Percentiles rank a stretch among this genome's conserved stretches.
Evolutionary conservation across 2,888 invertebrate genomes (phyloP).

Genomic region (Deilephila porcellus): DNA sequence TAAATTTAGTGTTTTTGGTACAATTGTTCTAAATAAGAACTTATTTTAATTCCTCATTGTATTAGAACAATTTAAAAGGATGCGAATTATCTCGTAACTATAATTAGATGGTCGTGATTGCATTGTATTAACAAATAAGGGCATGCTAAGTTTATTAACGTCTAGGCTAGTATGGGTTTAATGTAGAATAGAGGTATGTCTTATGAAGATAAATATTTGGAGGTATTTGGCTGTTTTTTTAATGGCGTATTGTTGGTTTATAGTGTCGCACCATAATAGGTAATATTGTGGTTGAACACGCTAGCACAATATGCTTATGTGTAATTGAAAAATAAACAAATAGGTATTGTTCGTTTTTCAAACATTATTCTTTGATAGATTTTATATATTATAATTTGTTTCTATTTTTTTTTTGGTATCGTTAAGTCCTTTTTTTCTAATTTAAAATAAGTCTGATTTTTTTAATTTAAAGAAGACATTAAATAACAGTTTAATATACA

Average conservation of each 20-base stretch:
- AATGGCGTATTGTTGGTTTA: neutral
- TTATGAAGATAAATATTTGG: neutral
- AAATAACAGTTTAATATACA: too few relatives aligned
- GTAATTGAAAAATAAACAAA: too few relatives aligned
- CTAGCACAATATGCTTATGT: too few relatives aligned
- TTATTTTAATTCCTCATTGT: neutral
- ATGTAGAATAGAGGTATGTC: neutral
- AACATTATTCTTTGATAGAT: too few relatives aligned
- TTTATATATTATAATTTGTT: too few relatives aligned
- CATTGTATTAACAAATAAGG: conserved; percentile 24
- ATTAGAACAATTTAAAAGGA: neutral
- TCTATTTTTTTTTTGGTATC: too few relatives aligned
- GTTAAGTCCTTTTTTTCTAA: too few relatives aligned
- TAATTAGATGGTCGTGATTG: conserved; percentile 12
- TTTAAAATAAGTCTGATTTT: too few relatives aligned
- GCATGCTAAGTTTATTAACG: conserved; percentile 6
- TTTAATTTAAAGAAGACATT: too few relatives aligned
- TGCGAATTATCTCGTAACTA: neutral
- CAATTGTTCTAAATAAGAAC: neutral
- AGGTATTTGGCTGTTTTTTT: neutral
- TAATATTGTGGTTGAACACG: too few relatives aligned
- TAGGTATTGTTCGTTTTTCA: too few relatives aligned
- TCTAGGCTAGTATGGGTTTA: neutral
- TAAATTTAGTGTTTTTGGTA: too few relatives aligned
- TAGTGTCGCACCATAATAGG: neutral